Base-by-base conservation (phyloP, 1,140 invertebrate species). In the Drosophila paulistorum region DNA sequence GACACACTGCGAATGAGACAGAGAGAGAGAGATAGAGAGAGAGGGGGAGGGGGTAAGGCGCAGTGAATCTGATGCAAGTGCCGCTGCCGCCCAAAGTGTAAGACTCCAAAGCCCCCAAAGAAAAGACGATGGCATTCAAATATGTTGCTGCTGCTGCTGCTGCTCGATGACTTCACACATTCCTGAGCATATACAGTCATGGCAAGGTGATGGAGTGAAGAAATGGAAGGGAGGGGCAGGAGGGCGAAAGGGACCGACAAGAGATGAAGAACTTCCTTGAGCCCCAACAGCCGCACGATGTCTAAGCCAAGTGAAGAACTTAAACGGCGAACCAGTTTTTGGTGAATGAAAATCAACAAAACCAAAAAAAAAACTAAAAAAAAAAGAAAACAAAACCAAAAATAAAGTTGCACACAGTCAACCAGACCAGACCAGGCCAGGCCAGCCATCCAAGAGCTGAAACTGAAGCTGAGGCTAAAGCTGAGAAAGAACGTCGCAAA, bases 341-440 rank as follows among this genome's bases (percentile, higher is more conserved):
- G 84, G 85, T 89, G 85, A 89, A 89, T 89, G 84, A 89, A 89
- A 89, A 89, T 84, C 84, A 89, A 90, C 84, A 84, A 79, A 84
- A 72, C 73, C 58, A 70, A 77, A 64, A 75, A 65, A 63, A 54
- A 37, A 35, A 35, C 83, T 81, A n/a, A 66, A 66, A 57, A 64
- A 58, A 63, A 54, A 37, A 35, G 13, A 76, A 63, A 75, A 65
- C 13, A 35, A 65, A 65, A 65, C 7, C 54, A 55, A 63, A 63
- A 45, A 62, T 54, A 68, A 77, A 83, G 82, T 78, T 86, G 81
- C 81, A 85, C 81, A 84, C 72, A 77, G 67, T 57, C 74, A 57
- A 26, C 67, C 39, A 61, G 51, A 64, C 59, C 66, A 65, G 74
- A 41, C 63, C 63, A 70, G 35, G 35, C 23, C 11, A n/a, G 30